These are phyloP conservation scores for Cassiopea andromeda DNA, from an alignment of 30 jellyfish, hydroid and myxozoan genomes.

Conservation along the genomic window DNA sequence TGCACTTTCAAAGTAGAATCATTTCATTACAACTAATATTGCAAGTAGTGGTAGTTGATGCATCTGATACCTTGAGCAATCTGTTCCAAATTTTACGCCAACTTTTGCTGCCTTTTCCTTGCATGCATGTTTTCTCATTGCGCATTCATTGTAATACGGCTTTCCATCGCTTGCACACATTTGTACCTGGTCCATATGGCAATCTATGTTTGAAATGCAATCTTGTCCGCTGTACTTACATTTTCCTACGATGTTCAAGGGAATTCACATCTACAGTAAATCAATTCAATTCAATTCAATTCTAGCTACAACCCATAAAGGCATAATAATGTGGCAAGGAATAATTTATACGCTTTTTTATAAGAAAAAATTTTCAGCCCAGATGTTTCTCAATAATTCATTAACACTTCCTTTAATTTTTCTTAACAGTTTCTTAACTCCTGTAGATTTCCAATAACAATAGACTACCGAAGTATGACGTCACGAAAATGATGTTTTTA, in stretches of 20 bases:
- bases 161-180: slow-evolving; percentile 63
- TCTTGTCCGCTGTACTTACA: neutral
- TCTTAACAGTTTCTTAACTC: no score
- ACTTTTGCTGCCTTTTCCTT: slow-evolving; percentile 19
- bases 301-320: no score
- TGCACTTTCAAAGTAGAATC: no score
- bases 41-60: neutral
- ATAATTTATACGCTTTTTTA: no score
- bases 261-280: neutral
- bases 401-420: no score
- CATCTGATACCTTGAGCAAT: neutral
- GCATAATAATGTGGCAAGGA: no score
- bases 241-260: neutral
- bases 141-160: slow-evolving; percentile 46
- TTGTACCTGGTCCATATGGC: neutral
- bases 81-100: neutral
- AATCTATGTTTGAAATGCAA: neutral
- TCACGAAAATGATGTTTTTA: no score
- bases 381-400: no score
- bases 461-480: no score
- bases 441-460: no score
- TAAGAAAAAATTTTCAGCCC: no score
- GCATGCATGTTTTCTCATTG: slow-evolving; percentile 53
- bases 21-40: neutral
- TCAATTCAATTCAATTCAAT: no score